phyloP scores from a whole-genome alignment of 2,797 vertebrate genomes.

The Squalus acanthias region DNA sequence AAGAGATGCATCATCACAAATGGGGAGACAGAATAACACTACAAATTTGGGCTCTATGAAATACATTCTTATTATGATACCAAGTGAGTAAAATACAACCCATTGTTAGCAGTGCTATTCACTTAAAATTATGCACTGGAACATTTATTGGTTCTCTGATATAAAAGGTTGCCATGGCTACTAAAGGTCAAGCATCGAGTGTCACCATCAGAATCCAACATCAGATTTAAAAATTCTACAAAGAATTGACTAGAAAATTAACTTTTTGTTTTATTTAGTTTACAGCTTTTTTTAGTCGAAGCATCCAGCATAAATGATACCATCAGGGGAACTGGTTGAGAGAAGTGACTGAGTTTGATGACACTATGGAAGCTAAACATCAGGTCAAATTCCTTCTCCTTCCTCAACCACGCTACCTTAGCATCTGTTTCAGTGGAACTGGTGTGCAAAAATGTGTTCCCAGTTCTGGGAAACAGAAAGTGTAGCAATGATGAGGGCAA shows the following conservation, averaged over 20 bases:
- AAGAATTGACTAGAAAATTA: not conserved
- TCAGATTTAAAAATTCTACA: not conserved
- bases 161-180: not conserved
- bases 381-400: not conserved
- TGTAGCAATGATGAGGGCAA: not conserved
- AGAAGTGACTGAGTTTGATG: not conserved
- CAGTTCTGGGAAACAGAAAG: not conserved
- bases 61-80: not conserved
- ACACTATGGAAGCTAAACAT: not conserved
- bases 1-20: not conserved
- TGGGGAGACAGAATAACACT: not conserved
- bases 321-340: not conserved
- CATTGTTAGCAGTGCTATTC: not conserved
- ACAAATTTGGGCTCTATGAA: not conserved
- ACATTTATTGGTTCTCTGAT: not conserved
- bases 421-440: not conserved
- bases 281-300: not conserved
- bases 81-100: not conserved
- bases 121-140: not conserved
- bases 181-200: not conserved
- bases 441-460: not conserved
- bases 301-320: not conserved
- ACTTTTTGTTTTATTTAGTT: not conserved
- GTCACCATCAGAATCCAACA: not conserved
- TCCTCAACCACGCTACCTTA: not conserved